Evolutionary conservation across 64 coral and sea anemone genomes (phyloP), one percentile per base, ranked within the genome.

Genomic region (Montipora capricornis): DNA sequence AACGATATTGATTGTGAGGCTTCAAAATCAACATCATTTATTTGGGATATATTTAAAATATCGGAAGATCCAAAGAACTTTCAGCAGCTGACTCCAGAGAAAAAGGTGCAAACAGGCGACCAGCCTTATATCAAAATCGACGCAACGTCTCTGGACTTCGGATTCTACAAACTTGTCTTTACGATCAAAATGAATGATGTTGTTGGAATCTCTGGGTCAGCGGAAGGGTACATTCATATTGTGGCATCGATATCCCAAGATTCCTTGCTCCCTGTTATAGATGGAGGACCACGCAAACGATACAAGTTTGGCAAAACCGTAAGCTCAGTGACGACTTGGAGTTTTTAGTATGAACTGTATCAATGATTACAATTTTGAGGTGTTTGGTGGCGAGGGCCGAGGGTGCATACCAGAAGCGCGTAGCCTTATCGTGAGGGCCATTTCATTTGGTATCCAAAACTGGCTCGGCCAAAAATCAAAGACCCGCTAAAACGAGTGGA

Each of bases 1-100:
- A 61, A 82, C 51, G 75, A 66, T 47, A 29, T 95, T 8, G 47
- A 95, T 29, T 95, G 94, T n/a, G 77, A 92, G 26, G 90, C 78
- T 12, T 92, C 94, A 15, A 49, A 88, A 7, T 4, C 74, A 37
- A 95, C 94, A 5, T 20, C 53, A 19, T 91, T 95, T 52, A 17
- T 6, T 6, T 95, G 94, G 94, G 59, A 91, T 89, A 37, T 88
- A 15, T 75, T 76, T 47, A 52, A 75, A 5, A 68, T 92, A 74
- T 74, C 66, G 2, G 46, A 67, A 3, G 69, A 95, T 59, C 62
- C 64, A 15, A 15, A 61, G 4, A 75, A 9, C 22, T 52, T 71
- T 19, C 68, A 24, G 12, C 52, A 69, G 2, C 53, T 24, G 49
- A 37, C 24, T 19, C 8, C 78, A 26, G 24, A 87, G 17, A 76